Base-by-base conservation (phyloP, 2,888 invertebrate genomes). In the Amiota mariae region DNA sequence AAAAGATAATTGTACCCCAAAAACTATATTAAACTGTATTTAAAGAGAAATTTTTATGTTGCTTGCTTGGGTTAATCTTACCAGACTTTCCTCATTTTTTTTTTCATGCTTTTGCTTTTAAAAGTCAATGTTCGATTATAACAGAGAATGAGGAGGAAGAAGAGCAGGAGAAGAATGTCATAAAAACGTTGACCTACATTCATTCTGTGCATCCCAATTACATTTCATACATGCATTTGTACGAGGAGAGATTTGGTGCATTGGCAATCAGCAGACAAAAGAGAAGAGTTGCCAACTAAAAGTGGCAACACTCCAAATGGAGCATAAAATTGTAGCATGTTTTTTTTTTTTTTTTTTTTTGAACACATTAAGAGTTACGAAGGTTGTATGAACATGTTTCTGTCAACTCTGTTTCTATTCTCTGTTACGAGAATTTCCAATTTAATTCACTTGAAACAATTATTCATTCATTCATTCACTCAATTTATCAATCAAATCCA, bases 61-160 rank as follows among this genome's bases (percentile, higher is more conserved):
- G 2, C 36, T 36, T 36, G 2, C 0, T 36, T 36, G 2, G 2
- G 2, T 57, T 24, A 24, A 24, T 24, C 24, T 24, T 24, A 24
- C 24, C 24, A 24, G 24, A 2, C 24, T 24, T 24, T 3, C 24
- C 3, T 2, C 57, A 4, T 57, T 13, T 57, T 6, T 4, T 54
- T 1, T 12, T 54, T n/a, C 54, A 54, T 54, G n/a, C 12, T 54
- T 54, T 54, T 54, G 54, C 12, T n/a, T 54, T 12, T 12, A 54
- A 54, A 54, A 57, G 57, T 57, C 57, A 57, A 57, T 57, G 57
- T 57, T 15, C 15, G 12, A n/a, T n/a, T n/a, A n/a, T n/a, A n/a
- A n/a, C n/a, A n/a, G 12, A 6, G 1, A 24, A 3, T 24, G 24
- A 2, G 36, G 36, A 36, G 36, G 36, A 2, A 36, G 36, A 36